phyloP scores from a whole-genome alignment of 2,113 vertebrate genomes.

The Notechis scutatus region DNA sequence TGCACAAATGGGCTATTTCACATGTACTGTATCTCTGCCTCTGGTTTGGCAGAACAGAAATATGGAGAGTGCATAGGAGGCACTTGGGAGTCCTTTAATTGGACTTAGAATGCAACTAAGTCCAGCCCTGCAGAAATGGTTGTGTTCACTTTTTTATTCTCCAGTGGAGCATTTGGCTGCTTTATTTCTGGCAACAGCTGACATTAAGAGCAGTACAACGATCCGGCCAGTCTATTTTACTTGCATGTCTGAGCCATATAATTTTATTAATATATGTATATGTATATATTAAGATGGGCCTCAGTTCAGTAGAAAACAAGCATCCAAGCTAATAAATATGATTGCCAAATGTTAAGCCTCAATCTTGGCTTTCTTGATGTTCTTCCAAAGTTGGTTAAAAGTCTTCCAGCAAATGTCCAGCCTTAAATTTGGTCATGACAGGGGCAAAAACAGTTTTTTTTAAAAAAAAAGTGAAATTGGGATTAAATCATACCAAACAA shows the following conservation, averaged over 20 bases:
- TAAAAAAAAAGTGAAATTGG: background rate
- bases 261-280: constrained; percentile 34
- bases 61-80: background rate
- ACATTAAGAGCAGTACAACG: background rate
- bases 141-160: background rate
- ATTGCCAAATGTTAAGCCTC: constrained; percentile 12
- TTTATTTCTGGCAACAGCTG: constrained; percentile 19
- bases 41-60: background rate
- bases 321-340: constrained; percentile 22
- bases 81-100: background rate
- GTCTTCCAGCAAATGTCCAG: background rate
- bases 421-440: background rate
- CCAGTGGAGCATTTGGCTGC: constrained; percentile 13
- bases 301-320: background rate
- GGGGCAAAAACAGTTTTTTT: background rate
- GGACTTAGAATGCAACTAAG: background rate
- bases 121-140: background rate
- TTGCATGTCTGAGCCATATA: background rate
- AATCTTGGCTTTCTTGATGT: background rate
- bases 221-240: constrained; percentile 7
- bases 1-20: background rate
- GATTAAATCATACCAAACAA: background rate
- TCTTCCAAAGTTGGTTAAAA: background rate
- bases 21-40: background rate
- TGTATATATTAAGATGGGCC: background rate